Percentiles rank a stretch among this genome's conserved stretches.
Evolutionary conservation across 2,113 vertebrate species (phyloP).

Genomic region (Phyllostomus discolor): DNA sequence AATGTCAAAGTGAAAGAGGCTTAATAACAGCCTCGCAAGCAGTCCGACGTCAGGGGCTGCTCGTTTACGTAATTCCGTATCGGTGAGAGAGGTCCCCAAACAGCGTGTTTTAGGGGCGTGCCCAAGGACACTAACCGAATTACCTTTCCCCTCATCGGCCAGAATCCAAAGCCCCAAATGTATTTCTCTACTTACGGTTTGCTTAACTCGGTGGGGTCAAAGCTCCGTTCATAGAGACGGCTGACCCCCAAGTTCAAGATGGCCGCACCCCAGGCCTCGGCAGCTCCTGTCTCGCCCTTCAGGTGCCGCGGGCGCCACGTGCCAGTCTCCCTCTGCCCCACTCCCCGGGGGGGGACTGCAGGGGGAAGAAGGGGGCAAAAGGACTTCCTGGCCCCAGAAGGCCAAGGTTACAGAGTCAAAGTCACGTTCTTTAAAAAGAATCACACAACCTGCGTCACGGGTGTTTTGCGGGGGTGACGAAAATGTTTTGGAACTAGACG

Average conservation of each 20-base stretch:
- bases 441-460: too few species aligned
- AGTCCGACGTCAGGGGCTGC: background rate
- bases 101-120: background rate
- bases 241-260: background rate
- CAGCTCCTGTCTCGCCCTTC: fast-evolving
- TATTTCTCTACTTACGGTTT: background rate
- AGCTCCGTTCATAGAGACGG: background rate
- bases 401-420: background rate
- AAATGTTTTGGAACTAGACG: background rate
- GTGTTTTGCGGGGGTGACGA: background rate
- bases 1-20: background rate
- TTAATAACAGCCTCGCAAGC: fast-evolving
- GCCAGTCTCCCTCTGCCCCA: fast-evolving
- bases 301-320: fast-evolving
- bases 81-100: background rate
- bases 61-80: background rate
- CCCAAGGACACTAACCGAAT: background rate
- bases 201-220: background rate
- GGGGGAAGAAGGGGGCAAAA: background rate
- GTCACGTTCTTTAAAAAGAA: background rate
- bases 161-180: background rate
- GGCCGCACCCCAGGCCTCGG: fast-evolving
- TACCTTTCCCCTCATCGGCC: background rate
- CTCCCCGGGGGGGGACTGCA: background rate
- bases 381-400: background rate